Conservation (phyloP, 2,888 invertebrate genomes). For the Aricia artaxerxes region DNA sequence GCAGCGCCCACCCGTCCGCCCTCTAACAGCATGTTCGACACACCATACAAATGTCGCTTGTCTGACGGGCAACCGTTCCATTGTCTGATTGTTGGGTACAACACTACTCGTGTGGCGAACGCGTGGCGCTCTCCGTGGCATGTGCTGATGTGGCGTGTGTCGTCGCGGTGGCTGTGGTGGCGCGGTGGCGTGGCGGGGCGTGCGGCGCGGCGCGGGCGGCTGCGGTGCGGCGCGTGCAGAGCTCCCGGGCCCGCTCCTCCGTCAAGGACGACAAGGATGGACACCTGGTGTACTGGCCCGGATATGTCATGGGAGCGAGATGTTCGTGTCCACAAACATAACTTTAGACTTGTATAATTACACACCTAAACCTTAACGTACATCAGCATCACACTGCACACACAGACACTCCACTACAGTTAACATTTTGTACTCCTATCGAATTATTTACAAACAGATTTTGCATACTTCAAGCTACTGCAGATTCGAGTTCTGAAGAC, state of each 20-base stretch:
- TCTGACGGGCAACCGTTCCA: conserved; percentile 82
- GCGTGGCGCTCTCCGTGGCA: conserved; percentile 75
- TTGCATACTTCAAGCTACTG: conserved; percentile 47
- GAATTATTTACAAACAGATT: conserved; percentile 41
- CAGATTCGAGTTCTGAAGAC: conserved; percentile 56
- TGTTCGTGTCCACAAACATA: conserved; percentile 94
- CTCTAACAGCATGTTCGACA: conserved; percentile 79
- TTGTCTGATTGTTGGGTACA: conserved; percentile 82
- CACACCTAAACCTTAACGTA: conserved; percentile 37
- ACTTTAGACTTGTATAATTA: conserved; percentile 58
- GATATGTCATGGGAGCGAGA: conserved; percentile 99
- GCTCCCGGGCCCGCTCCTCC: conserved; percentile 91
- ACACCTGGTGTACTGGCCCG: conserved; percentile 99
- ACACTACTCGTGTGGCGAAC: conserved; percentile 80
- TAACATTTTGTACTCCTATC: conserved; percentile 36
- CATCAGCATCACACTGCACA: conserved; percentile 43
- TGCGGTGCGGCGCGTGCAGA: conserved; percentile 77
- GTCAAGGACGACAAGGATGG: conserved; percentile 99
- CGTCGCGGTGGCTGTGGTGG: conserved; percentile 43
- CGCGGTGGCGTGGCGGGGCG: conserved; percentile 51
- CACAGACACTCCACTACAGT: conserved; percentile 42
- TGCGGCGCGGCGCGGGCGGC: conserved; percentile 48
- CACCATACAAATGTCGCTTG: conserved; percentile 79
- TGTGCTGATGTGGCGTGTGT: conserved; percentile 51
- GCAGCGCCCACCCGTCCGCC: conserved; percentile 68